Conservation (phyloP, 2,797 vertebrate species). For the Mormyrops boulengeri region DNA sequence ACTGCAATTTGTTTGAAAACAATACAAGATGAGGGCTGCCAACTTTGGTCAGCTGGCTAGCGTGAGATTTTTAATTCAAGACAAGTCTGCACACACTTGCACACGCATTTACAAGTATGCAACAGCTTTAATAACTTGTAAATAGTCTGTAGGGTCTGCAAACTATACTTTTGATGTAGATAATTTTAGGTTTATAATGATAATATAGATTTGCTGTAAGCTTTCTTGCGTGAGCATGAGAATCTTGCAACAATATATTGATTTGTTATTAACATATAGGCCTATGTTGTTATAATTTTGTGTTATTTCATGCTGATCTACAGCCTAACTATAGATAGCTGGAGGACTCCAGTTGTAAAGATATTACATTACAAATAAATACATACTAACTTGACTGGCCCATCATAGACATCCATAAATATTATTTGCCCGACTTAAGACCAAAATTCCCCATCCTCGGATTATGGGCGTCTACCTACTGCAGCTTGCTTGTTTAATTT, state of each 20-base stretch:
- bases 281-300: neutral
- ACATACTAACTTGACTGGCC: neutral
- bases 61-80: neutral
- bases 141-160: neutral
- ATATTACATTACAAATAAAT: neutral
- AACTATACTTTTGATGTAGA: neutral
- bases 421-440: neutral
- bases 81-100: neutral
- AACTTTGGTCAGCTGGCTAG: neutral
- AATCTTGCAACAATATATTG: neutral
- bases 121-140: neutral
- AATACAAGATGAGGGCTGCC: neutral
- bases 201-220: neutral
- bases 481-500: neutral
- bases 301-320: neutral
- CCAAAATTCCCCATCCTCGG: neutral
- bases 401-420: neutral
- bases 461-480: neutral
- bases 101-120: neutral
- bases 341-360: neutral
- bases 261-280: neutral
- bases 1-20: neutral
- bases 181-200: neutral
- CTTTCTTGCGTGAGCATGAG: too few species aligned
- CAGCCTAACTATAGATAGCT: neutral